Base-by-base conservation (phyloP, 2,113 vertebrate genomes). In the Callithrix jacchus region DNA sequence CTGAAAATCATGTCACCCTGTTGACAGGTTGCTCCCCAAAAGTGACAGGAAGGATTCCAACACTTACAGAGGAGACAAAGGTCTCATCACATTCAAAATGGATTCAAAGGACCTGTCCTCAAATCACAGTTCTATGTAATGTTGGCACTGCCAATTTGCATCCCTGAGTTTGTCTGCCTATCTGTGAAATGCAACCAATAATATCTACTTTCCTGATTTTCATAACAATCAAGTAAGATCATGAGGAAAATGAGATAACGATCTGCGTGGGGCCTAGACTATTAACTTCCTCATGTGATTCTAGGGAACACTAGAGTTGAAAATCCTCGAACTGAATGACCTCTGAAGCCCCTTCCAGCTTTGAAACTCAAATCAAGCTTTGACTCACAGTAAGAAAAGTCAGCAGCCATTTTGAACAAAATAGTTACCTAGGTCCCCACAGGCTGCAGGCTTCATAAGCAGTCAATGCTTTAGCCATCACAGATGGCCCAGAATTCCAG, bases 61-160 rank as follows among this genome's bases (percentile, higher is more conserved):
- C 49, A 47, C 30, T 49, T 87, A 52, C 30, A 93, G 32, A 87
- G 83, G 86, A 93, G 21, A 71, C n/a, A 83, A 87, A 64, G 16
- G 30, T 37, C 47, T 96, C 70, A 87, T 96, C 70, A 87, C 35
- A 79, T 87, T 96, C 42, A 30, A 96, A 95, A 96, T 80, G 80
- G n/a, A 87, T 12, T 92, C 86, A 95, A 89, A 89, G 23, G 52
- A 92, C n/a, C 17, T 70, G 14, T 88, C 56, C 54, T 95, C 61
- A 92, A 84, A 92, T 91, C 88, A 81, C 49, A 95, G 27, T 27
- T 95, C 35, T 85, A 30, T 88, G 21, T n/a, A 58, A 74, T 47
- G 45, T 11, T 85, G 40, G 40, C 45, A 58, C 70, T 87, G 64
- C 13, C 76, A 87, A 13, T 87, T 90, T 73, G 42, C 52, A 68